Percentiles rank a stretch among this genome's conserved stretches.
These are phyloP conservation scores for Chrysochloris asiatica DNA, from an alignment of 2,113 vertebrate species.

Conservation along the genomic window DNA sequence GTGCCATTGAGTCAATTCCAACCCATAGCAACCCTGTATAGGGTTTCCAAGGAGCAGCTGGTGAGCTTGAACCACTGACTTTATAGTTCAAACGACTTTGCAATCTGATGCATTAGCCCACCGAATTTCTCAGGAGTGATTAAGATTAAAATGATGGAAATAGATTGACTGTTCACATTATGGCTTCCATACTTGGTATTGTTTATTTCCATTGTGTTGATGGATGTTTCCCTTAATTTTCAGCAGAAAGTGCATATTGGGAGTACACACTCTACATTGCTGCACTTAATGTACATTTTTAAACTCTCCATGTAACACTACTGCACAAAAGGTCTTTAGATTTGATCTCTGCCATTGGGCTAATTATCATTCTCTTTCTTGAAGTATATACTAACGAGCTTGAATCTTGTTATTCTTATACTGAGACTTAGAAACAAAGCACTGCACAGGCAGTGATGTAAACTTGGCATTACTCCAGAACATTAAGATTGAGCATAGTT, in stretches of 20 bases:
- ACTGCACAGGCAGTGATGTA: conserved; percentile 20
- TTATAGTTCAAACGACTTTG: no score
- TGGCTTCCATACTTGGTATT: rapidly evolving
- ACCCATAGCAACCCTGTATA: no score
- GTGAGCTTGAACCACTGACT: no score
- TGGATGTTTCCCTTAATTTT: conserved; percentile 11
- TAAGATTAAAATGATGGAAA: neutral
- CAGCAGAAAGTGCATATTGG: conserved; percentile 51
- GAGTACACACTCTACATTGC: rapidly evolving
- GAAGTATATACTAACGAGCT: neutral
- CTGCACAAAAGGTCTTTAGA: neutral
- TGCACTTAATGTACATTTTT: conserved; percentile 21
- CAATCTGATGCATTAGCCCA: no score
- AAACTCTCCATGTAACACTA: neutral
- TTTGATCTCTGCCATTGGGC: neutral
- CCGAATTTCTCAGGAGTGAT: neutral
- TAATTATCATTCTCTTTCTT: neutral
- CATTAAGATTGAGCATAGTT: conserved; percentile 23
- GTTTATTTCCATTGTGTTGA: neutral
- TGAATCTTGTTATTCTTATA: conserved; percentile 7
- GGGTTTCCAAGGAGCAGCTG: no score
- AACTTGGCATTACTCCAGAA: conserved; percentile 61
- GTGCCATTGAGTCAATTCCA: no score
- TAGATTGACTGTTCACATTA: rapidly evolving
- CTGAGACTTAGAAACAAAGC: neutral